Base-by-base conservation (phyloP, 2,797 vertebrate species). In the Premnoplex brunnescens region DNA sequence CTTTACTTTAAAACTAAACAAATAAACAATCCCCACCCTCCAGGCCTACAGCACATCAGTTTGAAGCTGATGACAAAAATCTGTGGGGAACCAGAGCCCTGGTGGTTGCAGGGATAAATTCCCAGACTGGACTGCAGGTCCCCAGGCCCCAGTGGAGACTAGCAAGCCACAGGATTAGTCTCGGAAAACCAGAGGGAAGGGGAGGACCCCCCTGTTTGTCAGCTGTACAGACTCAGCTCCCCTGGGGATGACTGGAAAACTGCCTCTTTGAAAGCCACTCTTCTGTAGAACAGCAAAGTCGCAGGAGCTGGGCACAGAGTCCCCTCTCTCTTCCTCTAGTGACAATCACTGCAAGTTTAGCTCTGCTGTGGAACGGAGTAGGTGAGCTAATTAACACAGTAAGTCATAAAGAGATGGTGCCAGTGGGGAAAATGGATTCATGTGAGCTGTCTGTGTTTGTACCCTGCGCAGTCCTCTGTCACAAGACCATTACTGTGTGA, bases 391-490 rank as follows among this genome's bases (percentile, higher is more conserved):
- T 93, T 95, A 94, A 83, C 78, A 72, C 49, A 75, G 1, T 71
- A 89, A 91, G 41, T 78, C 68, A 72, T 75, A 83, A 92, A 75
- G 72, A 91, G 54, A 51, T 1, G 7, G 39, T 88, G 93, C 84
- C 93, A 55, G 51, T 71, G 68, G 91, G 94, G 78, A 94, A 85
- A 97, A 85, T 4, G 62, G 54, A 83, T 54, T 46, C 55, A 46
- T 5, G 3, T 58, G 78, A 89, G 68, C 64, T 52, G 34, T 64
- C 85, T 88, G 17, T 13, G 32, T 72, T 49, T 3, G 1, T 77
- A 41, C n/a, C 49, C 67, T 23, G 49, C 6, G 3, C 30, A 39
- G 56, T 34, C 20, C 18, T 77, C 24, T 83, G 81, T 49, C 75
- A 72, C 3, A 4, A 76, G 63, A 56, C n/a, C 49, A 14, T n/a